Evolutionary conservation across 2,797 vertebrate species (phyloP).

Genomic region (Trematomus bernacchii): DNA sequence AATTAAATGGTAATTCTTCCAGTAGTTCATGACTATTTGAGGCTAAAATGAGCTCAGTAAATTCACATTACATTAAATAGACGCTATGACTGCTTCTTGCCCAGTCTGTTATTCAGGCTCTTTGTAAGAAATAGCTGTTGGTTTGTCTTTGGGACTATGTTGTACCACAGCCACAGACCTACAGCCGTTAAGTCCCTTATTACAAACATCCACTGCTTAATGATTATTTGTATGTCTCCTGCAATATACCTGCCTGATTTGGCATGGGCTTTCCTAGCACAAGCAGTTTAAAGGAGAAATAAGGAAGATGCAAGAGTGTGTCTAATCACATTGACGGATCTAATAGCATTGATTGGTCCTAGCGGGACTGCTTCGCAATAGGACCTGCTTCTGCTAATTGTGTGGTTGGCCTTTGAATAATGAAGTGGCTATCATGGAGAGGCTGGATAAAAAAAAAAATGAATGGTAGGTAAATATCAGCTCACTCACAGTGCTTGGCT

Average conservation of each 20-base stretch:
- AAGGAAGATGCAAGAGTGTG: slow-evolving; percentile 58
- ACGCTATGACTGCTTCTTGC: slow-evolving; percentile 17
- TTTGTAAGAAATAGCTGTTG: background rate
- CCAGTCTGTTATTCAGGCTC: slow-evolving; percentile 1
- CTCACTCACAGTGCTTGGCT: slow-evolving; percentile 28
- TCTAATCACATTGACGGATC: slow-evolving; percentile 69
- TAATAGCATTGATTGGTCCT: slow-evolving; percentile 75
- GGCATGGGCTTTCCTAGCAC: slow-evolving; percentile 26
- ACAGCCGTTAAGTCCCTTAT: slow-evolving; percentile 27
- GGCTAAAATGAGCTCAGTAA: slow-evolving; percentile 29
- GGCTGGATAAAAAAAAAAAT: slow-evolving; percentile 56
- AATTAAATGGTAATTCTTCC: background rate
- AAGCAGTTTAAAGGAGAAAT: slow-evolving; percentile 46
- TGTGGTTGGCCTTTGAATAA: slow-evolving; percentile 76
- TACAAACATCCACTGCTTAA: slow-evolving; percentile 35
- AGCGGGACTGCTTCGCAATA: slow-evolving; percentile 51
- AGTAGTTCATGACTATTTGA: background rate
- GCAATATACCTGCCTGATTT: slow-evolving; percentile 46
- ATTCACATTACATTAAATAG: slow-evolving; percentile 3
- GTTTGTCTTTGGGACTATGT: slow-evolving; percentile 18
- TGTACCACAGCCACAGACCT: slow-evolving; percentile 7
- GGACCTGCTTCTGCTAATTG: slow-evolving; percentile 68
- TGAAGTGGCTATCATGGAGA: slow-evolving; percentile 60
- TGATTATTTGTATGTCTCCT: slow-evolving; percentile 28
- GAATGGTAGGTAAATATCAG: slow-evolving; percentile 54